Evolutionary conservation across 2,888 invertebrate species (phyloP).

Genomic region (Acheta domesticus): DNA sequence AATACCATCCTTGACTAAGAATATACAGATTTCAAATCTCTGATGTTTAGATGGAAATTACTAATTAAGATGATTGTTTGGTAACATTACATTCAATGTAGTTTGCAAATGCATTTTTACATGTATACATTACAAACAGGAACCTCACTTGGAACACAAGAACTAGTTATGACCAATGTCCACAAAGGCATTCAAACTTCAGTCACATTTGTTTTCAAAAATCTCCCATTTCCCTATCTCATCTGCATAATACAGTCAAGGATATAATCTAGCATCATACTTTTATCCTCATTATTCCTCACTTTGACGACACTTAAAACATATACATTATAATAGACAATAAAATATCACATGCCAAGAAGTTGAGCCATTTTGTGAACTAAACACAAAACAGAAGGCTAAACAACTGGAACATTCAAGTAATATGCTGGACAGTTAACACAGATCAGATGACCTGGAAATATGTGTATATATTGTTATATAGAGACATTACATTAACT

Average conservation of each 20-base stretch:
- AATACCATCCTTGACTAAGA: slow-evolving; percentile 25
- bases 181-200: slow-evolving; percentile 12
- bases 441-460: slow-evolving; percentile 11
- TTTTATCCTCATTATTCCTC: neutral
- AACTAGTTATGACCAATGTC: slow-evolving; percentile 8
- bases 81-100: neutral
- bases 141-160: neutral
- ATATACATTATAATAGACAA: slow-evolving; percentile 21
- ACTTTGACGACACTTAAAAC: slow-evolving; percentile 22
- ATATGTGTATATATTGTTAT: slow-evolving; percentile 18
- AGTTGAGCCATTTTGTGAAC: slow-evolving; percentile 36
- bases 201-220: slow-evolving; percentile 19
- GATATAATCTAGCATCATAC: neutral
- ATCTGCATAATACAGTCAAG: neutral
- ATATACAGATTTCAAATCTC: neutral
- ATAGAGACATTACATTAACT: neutral
- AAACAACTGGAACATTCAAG: neutral
- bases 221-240: neutral
- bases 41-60: neutral
- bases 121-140: slow-evolving; percentile 8
- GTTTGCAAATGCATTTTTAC: neutral
- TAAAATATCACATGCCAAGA: slow-evolving; percentile 39
- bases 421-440: neutral
- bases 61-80: neutral
- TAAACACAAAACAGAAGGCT: neutral